These are phyloP conservation scores for Smittia aterrima DNA, from an alignment of 2,888 invertebrate species.

Conservation along the genomic window DNA sequence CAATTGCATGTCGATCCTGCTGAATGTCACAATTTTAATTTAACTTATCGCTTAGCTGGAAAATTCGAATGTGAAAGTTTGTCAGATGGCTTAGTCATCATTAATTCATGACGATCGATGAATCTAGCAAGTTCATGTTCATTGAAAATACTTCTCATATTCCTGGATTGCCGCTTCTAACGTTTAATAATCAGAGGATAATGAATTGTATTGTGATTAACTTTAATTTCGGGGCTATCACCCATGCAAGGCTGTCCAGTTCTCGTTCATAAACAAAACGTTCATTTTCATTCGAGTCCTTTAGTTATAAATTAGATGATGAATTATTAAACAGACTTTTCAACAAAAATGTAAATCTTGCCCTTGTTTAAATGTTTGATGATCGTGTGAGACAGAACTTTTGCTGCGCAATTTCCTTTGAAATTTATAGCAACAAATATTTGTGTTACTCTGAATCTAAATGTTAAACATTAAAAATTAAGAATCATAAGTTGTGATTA, in stretches of 20 bases:
- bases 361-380: background rate
- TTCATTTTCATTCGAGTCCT: background rate
- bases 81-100: no score
- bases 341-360: background rate
- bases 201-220: background rate
- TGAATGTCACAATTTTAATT: background rate
- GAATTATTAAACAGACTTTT: background rate
- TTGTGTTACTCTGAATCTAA: no score
- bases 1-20: background rate
- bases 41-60: no score
- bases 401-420: no score
- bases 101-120: no score
- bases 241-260: background rate
- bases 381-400: background rate
- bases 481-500: no score
- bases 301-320: background rate
- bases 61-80: no score
- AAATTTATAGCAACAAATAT: no score
- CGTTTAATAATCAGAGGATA: background rate
- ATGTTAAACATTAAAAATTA: no score
- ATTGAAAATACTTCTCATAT: background rate
- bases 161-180: background rate
- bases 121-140: no score
- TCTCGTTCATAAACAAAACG: background rate
- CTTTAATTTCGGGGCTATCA: background rate